Percentiles rank a stretch among this genome's conserved stretches.
Evolutionary conservation across 2,113 vertebrate genomes (phyloP).

Genomic region (Thamnophis sirtalis): DNA sequence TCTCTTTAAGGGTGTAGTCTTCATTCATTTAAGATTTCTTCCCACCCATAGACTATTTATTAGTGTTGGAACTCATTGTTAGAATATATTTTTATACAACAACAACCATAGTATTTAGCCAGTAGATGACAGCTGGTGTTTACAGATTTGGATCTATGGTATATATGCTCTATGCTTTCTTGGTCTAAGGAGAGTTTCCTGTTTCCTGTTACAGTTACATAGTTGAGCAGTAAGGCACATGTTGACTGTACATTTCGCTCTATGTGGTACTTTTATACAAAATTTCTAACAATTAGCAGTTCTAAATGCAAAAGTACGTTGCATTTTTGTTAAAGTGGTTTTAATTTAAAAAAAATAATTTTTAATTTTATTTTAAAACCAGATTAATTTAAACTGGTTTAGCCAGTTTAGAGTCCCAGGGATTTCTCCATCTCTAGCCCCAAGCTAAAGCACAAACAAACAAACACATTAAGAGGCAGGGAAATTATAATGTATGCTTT

Average conservation of each 20-base stretch:
- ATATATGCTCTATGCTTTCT: too few species aligned
- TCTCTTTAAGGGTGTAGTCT: neutral
- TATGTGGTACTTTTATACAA: too few species aligned
- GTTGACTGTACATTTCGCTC: too few species aligned
- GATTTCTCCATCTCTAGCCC: neutral
- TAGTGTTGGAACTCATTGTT: too few species aligned
- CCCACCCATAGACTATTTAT: neutral
- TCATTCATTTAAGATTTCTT: neutral
- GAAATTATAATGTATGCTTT: neutral
- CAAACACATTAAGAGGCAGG: neutral
- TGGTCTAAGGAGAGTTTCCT: too few species aligned
- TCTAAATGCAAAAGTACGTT: neutral
- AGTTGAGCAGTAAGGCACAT: too few species aligned
- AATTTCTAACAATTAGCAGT: neutral
- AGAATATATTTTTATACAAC: too few species aligned
- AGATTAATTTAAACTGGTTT: neutral
- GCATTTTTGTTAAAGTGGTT: neutral
- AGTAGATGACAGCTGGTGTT: too few species aligned
- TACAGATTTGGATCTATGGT: too few species aligned
- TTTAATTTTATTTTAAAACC: neutral
- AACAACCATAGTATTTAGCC: too few species aligned
- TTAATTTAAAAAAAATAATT: neutral
- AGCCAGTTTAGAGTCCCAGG: neutral
- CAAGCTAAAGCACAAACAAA: neutral
- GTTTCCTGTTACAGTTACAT: too few species aligned